Percentiles rank a stretch among this genome's conserved stretches.
These are phyloP conservation scores for Andrena praecox DNA, from an alignment of 2,888 invertebrate genomes.

Conservation along the genomic window DNA sequence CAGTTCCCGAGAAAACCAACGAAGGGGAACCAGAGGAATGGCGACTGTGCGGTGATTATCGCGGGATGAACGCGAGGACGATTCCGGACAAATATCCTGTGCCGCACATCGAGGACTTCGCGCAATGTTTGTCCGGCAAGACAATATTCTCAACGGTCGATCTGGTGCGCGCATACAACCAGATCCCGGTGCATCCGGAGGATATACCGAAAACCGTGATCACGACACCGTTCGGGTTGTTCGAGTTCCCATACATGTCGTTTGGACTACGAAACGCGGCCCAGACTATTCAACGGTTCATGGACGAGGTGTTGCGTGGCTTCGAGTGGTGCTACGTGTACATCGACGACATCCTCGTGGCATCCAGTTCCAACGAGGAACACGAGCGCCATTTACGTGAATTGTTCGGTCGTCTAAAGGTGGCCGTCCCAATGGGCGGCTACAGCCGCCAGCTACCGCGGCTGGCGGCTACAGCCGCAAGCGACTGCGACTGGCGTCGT, in stretches of 20 bases:
- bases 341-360: no score
- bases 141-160: not conserved
- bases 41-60: conserved; percentile 6
- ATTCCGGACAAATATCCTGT: conserved; percentile 5
- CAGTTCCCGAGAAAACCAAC: no score
- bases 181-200: not conserved
- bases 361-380: no score
- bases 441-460: no score
- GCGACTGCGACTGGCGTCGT: no score
- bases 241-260: not conserved
- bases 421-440: no score
- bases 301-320: no score
- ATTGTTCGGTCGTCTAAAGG: not conserved
- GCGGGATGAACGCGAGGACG: conserved; percentile 8
- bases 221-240: not conserved
- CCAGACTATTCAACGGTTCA: not conserved
- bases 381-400: not conserved
- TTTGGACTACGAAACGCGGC: conserved; percentile 10
- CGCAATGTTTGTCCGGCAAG: not conserved
- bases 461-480: no score
- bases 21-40: not conserved
- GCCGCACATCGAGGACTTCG: conserved; percentile 20
- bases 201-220: conserved; percentile 6
- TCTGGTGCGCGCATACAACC: conserved; percentile 10
- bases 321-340: no score